Percentiles rank a stretch among this genome's conserved stretches.
Conservation (phyloP, 2,797 vertebrate species). For the Micrastur ruficollis region DNA sequence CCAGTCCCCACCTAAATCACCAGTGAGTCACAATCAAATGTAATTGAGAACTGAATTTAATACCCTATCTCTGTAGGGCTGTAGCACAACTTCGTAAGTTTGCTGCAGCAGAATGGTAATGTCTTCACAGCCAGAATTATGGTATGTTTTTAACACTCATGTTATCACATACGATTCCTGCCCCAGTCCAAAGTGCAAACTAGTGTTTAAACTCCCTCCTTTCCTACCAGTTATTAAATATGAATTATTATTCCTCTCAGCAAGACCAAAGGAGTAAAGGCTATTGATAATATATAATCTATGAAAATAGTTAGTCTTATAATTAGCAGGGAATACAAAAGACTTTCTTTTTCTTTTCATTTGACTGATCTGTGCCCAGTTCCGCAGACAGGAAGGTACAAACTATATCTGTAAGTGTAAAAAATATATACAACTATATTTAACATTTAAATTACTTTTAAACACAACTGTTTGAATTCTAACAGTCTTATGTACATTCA, state of each 20-base stretch:
- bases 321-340: not conserved
- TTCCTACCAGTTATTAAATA: not conserved
- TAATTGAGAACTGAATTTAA: not conserved
- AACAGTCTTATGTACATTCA: slow-evolving; percentile 74
- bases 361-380: not conserved
- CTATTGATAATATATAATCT: not conserved
- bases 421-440: slow-evolving; percentile 79
- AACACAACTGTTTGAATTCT: slow-evolving; percentile 65
- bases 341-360: not conserved
- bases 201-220: not conserved
- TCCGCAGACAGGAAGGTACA: slow-evolving; percentile 53
- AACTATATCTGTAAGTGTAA: slow-evolving; percentile 62
- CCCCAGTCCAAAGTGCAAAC: not conserved
- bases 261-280: not conserved
- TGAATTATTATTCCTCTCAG: not conserved
- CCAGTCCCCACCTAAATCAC: not conserved
- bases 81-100: not conserved
- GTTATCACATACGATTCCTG: not conserved
- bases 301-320: not conserved
- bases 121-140: not conserved
- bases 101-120: not conserved
- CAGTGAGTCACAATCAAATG: not conserved
- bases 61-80: not conserved
- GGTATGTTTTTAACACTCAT: not conserved
- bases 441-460: slow-evolving; percentile 76